Evolutionary conservation across 2,888 invertebrate species (phyloP).

Genomic region (Platerodrilus igneus): DNA sequence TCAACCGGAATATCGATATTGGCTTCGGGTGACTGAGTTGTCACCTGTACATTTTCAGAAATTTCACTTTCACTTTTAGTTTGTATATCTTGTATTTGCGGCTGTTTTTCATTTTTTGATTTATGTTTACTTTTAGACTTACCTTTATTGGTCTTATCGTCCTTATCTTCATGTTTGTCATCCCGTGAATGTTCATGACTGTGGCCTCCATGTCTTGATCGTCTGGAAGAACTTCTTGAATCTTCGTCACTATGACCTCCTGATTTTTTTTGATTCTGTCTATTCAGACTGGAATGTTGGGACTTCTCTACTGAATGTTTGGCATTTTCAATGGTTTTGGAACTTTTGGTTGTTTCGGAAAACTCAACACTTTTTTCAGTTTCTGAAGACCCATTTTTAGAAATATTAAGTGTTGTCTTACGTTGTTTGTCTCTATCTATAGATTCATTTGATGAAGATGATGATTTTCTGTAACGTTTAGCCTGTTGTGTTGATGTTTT

Average conservation of each 20-base stretch:
- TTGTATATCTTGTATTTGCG: constrained; percentile 38
- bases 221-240: constrained; percentile 46
- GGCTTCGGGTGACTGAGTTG: constrained; percentile 43
- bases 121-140: constrained; percentile 49
- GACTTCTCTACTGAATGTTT: no score
- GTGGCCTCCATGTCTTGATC: constrained; percentile 42
- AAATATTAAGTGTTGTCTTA: no score
- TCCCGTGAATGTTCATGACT: constrained; percentile 21
- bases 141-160: constrained; percentile 45
- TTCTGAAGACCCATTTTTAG: no score
- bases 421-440: no score
- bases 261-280: constrained; percentile 53
- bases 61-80: constrained; percentile 41
- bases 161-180: constrained; percentile 35
- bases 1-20: constrained; percentile 41
- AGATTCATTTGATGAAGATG: no score
- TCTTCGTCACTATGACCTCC: constrained; percentile 53
- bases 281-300: no score
- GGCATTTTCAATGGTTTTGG: no score
- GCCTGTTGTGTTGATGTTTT: no score
- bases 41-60: constrained; percentile 48
- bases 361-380: no score
- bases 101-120: constrained; percentile 42
- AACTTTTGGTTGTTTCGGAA: no score
- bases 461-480: no score